A percentile compares a stretch with the other conserved stretches of the same genome.
These are phyloP conservation scores for Momotus momota DNA, from an alignment of 2,797 vertebrate species.

Conservation along the genomic window DNA sequence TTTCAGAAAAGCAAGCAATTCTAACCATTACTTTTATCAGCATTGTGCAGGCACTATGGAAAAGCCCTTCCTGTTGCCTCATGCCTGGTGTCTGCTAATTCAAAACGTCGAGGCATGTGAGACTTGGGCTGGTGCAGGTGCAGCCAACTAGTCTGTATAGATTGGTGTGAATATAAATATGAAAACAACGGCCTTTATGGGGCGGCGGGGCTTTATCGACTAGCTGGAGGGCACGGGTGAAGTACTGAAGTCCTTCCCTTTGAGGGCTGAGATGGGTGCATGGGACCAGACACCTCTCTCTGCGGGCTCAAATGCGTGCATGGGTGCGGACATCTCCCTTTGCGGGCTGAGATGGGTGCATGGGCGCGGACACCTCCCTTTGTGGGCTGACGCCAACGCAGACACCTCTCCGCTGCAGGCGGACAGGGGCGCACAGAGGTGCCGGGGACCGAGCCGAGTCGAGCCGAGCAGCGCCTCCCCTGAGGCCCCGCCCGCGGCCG, in stretches of 20 bases:
- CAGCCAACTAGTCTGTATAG: not conserved
- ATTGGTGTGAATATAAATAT: rapidly evolving
- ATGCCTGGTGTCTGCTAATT: rapidly evolving
- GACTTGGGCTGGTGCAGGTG: rapidly evolving
- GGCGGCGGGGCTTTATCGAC: not conserved
- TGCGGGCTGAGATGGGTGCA: not conserved
- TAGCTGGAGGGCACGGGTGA: rapidly evolving
- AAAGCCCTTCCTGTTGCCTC: not conserved
- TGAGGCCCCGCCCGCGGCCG: not conserved
- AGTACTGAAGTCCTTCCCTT: not conserved
- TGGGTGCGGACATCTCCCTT: not conserved
- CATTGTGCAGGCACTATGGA: rapidly evolving
- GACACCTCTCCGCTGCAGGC: not conserved
- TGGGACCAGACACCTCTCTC: not conserved
- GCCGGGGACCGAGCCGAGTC: not conserved
- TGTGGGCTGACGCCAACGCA: not conserved
- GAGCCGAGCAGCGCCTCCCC: not conserved
- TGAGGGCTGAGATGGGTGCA: rapidly evolving
- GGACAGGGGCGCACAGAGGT: not conserved
- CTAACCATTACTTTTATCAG: not conserved
- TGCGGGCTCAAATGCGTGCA: not conserved
- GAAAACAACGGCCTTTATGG: not conserved
- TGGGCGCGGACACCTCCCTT: not conserved
- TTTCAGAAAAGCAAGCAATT: not conserved
- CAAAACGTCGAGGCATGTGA: rapidly evolving